These are phyloP conservation scores for Rhagium mordax DNA, from an alignment of 2,888 invertebrate species.

Conservation along the genomic window DNA sequence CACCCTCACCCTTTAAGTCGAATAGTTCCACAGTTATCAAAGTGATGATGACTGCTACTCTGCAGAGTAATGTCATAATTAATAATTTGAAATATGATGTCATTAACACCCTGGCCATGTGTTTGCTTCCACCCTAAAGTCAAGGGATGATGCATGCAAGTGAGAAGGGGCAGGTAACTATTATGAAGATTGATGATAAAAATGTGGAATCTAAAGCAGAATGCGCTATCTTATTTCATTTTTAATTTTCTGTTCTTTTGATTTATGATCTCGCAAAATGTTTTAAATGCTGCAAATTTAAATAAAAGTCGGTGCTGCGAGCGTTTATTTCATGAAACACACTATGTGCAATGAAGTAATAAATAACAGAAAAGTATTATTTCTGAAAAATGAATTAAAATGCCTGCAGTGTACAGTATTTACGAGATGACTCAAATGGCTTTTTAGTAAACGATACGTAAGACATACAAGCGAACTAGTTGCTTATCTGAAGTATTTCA, in stretches of 20 bases:
- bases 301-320: conserved; percentile 41
- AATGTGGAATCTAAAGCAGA: conserved; percentile 58
- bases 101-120: conserved; percentile 66
- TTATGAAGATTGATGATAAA: conserved; percentile 63
- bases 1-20: conserved; percentile 39
- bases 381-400: conserved; percentile 17
- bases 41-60: conserved; percentile 43
- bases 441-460: neutral
- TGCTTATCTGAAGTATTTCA: neutral
- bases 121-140: conserved; percentile 57
- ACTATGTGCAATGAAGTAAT: conserved; percentile 24
- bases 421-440: conserved; percentile 11
- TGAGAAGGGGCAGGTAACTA: conserved; percentile 58
- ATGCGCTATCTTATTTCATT: conserved; percentile 57
- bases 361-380: conserved; percentile 26
- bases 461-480: neutral
- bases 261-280: conserved; percentile 52
- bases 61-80: conserved; percentile 60
- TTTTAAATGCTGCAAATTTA: conserved; percentile 50
- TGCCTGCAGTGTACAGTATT: conserved; percentile 10
- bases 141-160: conserved; percentile 45
- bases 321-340: conserved; percentile 11
- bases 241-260: conserved; percentile 57
- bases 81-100: conserved; percentile 66
- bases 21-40: conserved; percentile 46